Conservation (phyloP, 2,797 vertebrate species). For the Myioborus melanocephalus region DNA sequence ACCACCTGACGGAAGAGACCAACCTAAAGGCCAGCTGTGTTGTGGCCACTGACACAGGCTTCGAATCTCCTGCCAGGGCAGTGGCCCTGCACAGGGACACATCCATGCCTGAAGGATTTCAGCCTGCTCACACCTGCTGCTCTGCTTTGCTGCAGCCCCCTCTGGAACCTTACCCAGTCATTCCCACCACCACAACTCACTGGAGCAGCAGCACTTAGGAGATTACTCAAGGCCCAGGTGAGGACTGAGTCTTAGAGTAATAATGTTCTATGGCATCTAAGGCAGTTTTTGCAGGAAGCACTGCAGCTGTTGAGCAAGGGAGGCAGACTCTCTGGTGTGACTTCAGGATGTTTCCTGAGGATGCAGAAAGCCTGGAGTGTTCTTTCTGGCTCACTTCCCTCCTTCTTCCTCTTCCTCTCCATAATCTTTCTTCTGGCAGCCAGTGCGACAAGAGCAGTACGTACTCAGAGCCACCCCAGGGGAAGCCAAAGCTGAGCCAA, state of each 20-base stretch:
- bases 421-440: conserved; percentile 4
- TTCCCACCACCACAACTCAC: not conserved
- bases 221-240: not conserved
- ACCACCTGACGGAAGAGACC: conserved; percentile 32
- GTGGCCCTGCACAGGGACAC: not conserved
- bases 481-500: not conserved
- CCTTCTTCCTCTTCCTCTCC: conserved; percentile 40
- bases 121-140: accelerated
- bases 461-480: not conserved
- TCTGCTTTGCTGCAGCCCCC: not conserved
- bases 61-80: accelerated
- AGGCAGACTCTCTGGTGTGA: not conserved
- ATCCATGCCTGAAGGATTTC: not conserved
- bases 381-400: conserved; percentile 43
- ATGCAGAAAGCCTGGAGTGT: conserved; percentile 18
- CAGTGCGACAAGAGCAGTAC: not conserved
- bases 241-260: not conserved
- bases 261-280: not conserved
- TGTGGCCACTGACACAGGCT: not conserved
- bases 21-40: not conserved
- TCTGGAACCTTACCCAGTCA: not conserved
- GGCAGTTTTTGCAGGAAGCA: not conserved
- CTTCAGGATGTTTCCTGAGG: conserved; percentile 39
- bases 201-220: not conserved
- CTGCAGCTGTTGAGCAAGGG: not conserved